Percentiles rank a stretch among this genome's conserved stretches.
These are phyloP conservation scores for Oryzias melastigma DNA, from an alignment of 2,113 vertebrate genomes.

Conservation along the genomic window DNA sequence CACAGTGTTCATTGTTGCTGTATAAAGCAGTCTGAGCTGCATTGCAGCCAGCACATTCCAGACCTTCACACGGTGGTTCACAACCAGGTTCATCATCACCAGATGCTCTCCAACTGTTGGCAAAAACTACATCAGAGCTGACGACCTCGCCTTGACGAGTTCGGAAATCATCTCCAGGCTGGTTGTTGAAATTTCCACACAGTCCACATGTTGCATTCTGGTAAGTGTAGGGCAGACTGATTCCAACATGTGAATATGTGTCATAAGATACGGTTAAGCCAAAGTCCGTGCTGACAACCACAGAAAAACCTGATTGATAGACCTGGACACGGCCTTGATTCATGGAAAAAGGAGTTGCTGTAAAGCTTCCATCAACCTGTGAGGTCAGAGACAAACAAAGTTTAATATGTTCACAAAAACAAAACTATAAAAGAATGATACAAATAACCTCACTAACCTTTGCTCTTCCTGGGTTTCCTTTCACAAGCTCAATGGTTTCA, in stretches of 20 bases:
- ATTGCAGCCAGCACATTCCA: too few species aligned
- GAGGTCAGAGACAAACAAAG: not conserved
- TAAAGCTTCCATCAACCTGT: conserved; percentile 59
- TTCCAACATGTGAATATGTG: conserved; percentile 33
- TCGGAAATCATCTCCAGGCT: too few species aligned
- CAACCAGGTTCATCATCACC: too few species aligned
- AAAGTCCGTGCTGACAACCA: conserved; percentile 53
- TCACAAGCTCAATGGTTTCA: conserved; percentile 2
- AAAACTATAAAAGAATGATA: not conserved
- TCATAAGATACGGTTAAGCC: conserved; percentile 67
- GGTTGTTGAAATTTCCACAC: too few species aligned
- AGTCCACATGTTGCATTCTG: not conserved
- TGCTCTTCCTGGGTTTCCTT: conserved; percentile 23
- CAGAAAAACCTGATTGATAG: conserved; percentile 56
- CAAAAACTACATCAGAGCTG: too few species aligned
- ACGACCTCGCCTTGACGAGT: too few species aligned
- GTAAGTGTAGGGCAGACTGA: conserved; percentile 34
- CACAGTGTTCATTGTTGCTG: too few species aligned
- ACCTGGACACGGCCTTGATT: conserved; percentile 43
- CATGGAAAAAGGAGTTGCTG: conserved; percentile 45
- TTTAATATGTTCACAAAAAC: not conserved
- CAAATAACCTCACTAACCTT: conserved; percentile 45
- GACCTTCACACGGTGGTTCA: too few species aligned
- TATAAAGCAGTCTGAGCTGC: too few species aligned
- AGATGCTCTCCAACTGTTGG: too few species aligned